Evolutionary conservation across 23 tunicate species (phyloP), one percentile per base, ranked within the genome.

Genomic region (Corella eumyota): DNA sequence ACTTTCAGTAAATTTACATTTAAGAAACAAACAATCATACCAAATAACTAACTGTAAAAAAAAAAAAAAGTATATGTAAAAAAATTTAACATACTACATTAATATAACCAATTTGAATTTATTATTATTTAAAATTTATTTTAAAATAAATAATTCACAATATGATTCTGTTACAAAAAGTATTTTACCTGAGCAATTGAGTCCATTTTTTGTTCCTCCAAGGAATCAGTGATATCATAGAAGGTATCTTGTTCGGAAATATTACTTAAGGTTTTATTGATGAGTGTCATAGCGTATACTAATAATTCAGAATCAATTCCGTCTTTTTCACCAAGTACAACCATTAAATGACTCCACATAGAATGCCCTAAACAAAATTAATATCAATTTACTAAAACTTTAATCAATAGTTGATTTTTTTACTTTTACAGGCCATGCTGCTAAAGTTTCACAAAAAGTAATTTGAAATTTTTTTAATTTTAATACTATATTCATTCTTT

Each of bases 301-400:
- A 93, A 74, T 22, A 93, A 74, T 37, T 93, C 99, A 20, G 90
- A 60, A 58, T 93, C 99, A 27, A 93, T 84, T 51, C 99, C 99
- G 45, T 93, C 99, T 63, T 93, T 79, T 38, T 93, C 99, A 35
- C 82, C 95, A 47, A 93, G 75, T 2, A 93, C 99, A 27, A 37
- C 71, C 99, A 93, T 84, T 59, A 93, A 66, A 52, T 93, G 84
- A 46, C 33, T 47, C 95, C 95, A 93, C 58, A 65, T 31, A 37
- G 56, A 71, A 21, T 58, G 67, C 1, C 95, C 99, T 93, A 44
- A 46, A 56, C 0, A 22, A 67, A 2, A n/a, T n/a, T n/a, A n/a
- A n/a, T n/a, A n/a, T n/a, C n/a, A n/a, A n/a, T 60, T 30, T 26
- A 11, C 54, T 7, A 60, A 11, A 54, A 13, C 15, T 29, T n/a